These are phyloP conservation scores for Timema cristinae DNA, from an alignment of 2,888 invertebrate genomes.

Conservation along the genomic window DNA sequence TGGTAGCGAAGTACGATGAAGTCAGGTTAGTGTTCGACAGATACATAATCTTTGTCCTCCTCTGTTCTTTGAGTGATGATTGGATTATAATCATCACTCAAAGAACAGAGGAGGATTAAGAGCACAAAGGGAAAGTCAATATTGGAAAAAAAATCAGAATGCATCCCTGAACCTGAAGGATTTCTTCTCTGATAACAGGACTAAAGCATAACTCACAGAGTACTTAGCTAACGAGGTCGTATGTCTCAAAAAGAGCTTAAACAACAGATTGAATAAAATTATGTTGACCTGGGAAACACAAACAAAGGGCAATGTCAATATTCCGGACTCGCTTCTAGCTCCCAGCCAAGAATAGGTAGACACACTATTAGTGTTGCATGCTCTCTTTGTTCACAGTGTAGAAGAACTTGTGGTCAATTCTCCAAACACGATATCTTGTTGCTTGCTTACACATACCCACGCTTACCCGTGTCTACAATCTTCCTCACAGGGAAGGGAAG, in stretches of 20 bases:
- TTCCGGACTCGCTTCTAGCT: not conserved
- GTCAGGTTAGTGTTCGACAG: slow-evolving; percentile 2
- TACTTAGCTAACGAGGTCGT: too few relatives aligned
- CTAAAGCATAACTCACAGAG: too few relatives aligned
- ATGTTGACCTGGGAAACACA: not conserved
- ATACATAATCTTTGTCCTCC: slow-evolving; percentile 3
- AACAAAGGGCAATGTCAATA: not conserved
- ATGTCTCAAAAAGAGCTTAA: too few relatives aligned
- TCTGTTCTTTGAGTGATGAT: not conserved
- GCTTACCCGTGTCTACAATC: not conserved
- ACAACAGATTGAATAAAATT: too few relatives aligned
- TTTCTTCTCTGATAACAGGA: too few relatives aligned
- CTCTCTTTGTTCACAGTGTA: not conserved
- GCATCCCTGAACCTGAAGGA: not conserved
- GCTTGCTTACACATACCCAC: too few relatives aligned
- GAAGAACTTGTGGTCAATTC: not conserved
- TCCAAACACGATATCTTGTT: slow-evolving; percentile 1
- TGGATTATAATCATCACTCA: not conserved
- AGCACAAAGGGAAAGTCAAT: not conserved
- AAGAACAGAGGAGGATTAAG: not conserved
- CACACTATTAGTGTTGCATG: not conserved
- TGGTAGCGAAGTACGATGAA: not conserved
- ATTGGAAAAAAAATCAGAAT: not conserved
- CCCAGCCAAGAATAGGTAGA: not conserved
- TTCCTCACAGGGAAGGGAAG: slow-evolving; percentile 3